Evolutionary conservation across 2,113 vertebrate species (phyloP).

Genomic region (Cisticola juncidis): DNA sequence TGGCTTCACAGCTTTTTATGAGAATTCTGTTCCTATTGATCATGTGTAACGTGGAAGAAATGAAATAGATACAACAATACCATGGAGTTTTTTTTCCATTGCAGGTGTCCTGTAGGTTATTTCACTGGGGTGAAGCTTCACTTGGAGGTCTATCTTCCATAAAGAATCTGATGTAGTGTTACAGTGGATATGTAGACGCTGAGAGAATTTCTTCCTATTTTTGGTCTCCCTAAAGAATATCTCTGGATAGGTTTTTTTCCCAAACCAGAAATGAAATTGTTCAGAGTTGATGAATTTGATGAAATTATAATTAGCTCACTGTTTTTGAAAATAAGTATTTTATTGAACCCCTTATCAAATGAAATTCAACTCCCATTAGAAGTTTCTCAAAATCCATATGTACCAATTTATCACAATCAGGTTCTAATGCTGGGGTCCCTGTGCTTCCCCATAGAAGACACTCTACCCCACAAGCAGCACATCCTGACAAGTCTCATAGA

Average conservation of each 20-base stretch:
- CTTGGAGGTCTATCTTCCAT: neutral
- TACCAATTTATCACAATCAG: neutral
- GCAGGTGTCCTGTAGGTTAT: neutral
- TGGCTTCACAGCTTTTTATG: neutral
- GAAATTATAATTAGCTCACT: neutral
- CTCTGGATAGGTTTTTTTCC: neutral
- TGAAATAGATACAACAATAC: fast-evolving
- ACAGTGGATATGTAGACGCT: neutral
- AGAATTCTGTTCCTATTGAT: neutral
- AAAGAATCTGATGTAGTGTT: neutral
- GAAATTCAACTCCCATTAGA: neutral
- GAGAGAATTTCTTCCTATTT: neutral
- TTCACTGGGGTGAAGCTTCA: neutral
- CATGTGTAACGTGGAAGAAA: neutral
- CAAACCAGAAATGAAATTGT: neutral
- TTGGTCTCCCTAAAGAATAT: neutral
- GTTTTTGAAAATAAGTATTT: neutral
- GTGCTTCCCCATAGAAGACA: neutral
- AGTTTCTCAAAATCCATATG: neutral
- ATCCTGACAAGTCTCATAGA: neutral
- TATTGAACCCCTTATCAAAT: neutral
- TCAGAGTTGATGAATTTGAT: neutral
- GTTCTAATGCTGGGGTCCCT: neutral
- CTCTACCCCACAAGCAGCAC: fast-evolving
- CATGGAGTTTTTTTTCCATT: neutral